Base-by-base conservation (phyloP, 1,140 invertebrate species). In the Caerostris extrusa region DNA sequence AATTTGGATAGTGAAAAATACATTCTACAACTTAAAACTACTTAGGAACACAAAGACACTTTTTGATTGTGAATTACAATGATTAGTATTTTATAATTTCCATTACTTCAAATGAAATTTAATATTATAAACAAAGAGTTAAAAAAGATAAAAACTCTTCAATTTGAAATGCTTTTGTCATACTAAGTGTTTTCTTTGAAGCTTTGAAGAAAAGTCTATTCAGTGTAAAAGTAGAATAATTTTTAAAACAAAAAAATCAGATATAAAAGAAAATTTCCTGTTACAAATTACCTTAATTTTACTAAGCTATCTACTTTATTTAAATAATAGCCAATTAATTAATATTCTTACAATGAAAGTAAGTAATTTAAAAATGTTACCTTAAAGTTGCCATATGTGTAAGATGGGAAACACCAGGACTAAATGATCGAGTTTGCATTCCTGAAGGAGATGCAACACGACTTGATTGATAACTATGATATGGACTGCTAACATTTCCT, bases 301-400 rank as follows among this genome's bases (percentile, higher is more conserved):
- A 67, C 3, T 10, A 67, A 67, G 7, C n/a, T 67, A 67, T 67
- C 7, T 67, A 67, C 2, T 34, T 34, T 34, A 34, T 67, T 67
- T 3, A 67, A 67, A 67, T 67, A 67, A 67, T n/a, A 14, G 12
- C 7, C n/a, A 67, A 7, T 14, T 67, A 4, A 14, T 10, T 3
- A 67, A 14, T 67, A 64, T 14, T n/a, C n/a, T 67, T 67, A n/a
- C 12, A 67, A 67, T 3, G n/a, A 7, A 67, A 67, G 14, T 81
- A 81, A 6, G 5, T 53, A 19, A n/a, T 19, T 58, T 85, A 10
- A 57, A n/a, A 19, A 19, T n/a, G 8, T 91, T 93, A 95, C 94
- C 94, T 95, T 6, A 95, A 50, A 34, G 94, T 94, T 12, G 94
- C 94, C 94, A 95, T 95, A 50, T 94, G 94, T 50, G 94, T 95